Base-by-base conservation (phyloP, 2,113 vertebrate genomes). In the Leptobrachium ailaonicum region DNA sequence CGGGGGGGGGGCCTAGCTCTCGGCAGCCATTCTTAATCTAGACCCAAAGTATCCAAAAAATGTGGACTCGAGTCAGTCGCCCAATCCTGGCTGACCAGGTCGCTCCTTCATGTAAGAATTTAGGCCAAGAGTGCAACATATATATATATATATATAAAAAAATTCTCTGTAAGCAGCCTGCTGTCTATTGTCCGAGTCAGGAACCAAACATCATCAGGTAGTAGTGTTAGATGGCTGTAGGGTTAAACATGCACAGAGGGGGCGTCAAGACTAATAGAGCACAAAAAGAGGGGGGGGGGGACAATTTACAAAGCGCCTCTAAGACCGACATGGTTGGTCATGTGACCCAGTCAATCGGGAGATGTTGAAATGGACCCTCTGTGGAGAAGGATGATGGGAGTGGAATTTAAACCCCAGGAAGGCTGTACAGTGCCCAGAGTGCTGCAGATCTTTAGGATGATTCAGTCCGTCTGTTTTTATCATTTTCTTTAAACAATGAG, bases 401-500 rank as follows among this genome's bases (percentile, higher is more conserved):
- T 43, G 44, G 60, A 43, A 66, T 41, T n/a, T 10, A 40, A 43
- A 56, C 77, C 71, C 70, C 62, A 56, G 13, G 5, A 54, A 66
- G 41, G 63, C 41, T 10, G 47, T 14, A 56, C 41, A 62, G 58
- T 63, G 77, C 69, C 77, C 56, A 12, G 42, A 45, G 77, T 2
- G 70, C 60, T 41, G 41, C 20, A 40, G 70, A 63, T 69, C 70
- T 32, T 73, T 66, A 60, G 14, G 2, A 66, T 43, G 12, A 56
- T 40, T 66, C 79, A 74, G 63, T 74, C 67, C 40, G 54, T 60
- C 66, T 72, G 12, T 7, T 60, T 74, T 20, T 85, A 32, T 32
- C 20, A 32, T 32, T 32, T 32, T 85, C 83, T 88, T 87, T 87
- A 88, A 85, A 86, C 79, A 86, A 80, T 82, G 83, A 89, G 83